phyloP scores from a whole-genome alignment of 2,888 invertebrate species.

The Xylota segnis region DNA sequence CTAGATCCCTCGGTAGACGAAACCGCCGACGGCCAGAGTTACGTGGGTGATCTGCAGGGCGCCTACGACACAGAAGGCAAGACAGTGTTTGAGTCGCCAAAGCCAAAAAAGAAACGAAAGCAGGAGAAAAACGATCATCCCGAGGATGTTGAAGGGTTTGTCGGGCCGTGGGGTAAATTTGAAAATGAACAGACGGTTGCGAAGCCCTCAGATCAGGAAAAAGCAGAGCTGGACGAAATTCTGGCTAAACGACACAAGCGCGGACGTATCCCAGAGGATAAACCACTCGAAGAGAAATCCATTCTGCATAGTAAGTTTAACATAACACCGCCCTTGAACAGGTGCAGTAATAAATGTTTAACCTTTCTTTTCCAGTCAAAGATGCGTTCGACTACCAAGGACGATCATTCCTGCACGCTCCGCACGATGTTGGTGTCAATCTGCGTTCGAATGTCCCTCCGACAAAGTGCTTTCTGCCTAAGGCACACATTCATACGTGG shows the following conservation, averaged over 20 bases:
- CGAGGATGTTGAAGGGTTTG: slow-evolving; percentile 96
- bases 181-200: slow-evolving; percentile 94
- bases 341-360: background rate
- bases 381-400: slow-evolving; percentile 98
- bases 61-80: slow-evolving; percentile 91
- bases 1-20: slow-evolving; percentile 95
- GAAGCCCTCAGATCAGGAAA: slow-evolving; percentile 96
- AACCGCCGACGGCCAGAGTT: slow-evolving; percentile 84
- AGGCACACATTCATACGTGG: slow-evolving; percentile 98
- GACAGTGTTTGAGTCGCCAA: slow-evolving; percentile 95
- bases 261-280: slow-evolving; percentile 94
- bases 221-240: slow-evolving; percentile 97
- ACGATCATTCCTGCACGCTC: slow-evolving; percentile 95
- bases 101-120: slow-evolving; percentile 91
- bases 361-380: slow-evolving; percentile 88
- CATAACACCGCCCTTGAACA: background rate
- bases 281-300: slow-evolving; percentile 97
- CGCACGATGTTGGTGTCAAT: slow-evolving; percentile 96
- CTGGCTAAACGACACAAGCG: slow-evolving; percentile 95
- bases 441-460: slow-evolving; percentile 94
- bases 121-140: slow-evolving; percentile 95
- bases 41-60: slow-evolving; percentile 87
- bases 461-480: slow-evolving; percentile 97
- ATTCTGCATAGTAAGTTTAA: slow-evolving; percentile 93
- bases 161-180: slow-evolving; percentile 99